These are phyloP conservation scores for Arothron firmamentum DNA, from an alignment of 2,113 vertebrate genomes.

Conservation along the genomic window DNA sequence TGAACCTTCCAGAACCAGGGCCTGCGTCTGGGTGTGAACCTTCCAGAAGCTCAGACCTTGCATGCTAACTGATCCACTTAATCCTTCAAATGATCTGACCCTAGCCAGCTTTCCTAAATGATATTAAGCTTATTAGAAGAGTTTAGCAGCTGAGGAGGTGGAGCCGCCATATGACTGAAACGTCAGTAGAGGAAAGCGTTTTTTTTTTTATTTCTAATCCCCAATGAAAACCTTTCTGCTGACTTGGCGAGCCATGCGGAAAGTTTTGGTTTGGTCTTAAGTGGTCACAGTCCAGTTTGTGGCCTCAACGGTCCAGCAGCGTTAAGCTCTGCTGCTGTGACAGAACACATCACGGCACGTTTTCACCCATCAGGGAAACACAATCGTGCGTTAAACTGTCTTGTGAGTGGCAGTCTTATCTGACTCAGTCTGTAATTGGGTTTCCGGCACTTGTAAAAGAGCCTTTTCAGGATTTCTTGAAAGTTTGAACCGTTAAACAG, in stretches of 20 bases:
- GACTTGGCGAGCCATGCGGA: constrained; percentile 50
- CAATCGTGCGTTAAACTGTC: no score
- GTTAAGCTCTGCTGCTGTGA: no score
- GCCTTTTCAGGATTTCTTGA: no score
- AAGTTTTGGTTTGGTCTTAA: constrained; percentile 61
- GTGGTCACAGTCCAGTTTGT: constrained; percentile 15
- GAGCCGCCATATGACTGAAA: constrained; percentile 54
- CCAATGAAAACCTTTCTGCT: constrained; percentile 27
- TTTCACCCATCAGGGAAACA: not conserved
- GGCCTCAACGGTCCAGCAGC: not conserved
- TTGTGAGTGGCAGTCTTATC: no score
- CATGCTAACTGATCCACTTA: constrained; percentile 71
- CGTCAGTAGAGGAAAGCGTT: constrained; percentile 26
- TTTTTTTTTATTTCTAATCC: constrained; percentile 33
- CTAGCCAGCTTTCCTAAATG: constrained; percentile 63
- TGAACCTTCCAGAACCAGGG: not conserved
- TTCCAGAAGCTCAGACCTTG: constrained; percentile 52
- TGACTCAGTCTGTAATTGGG: no score
- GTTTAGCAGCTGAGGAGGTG: constrained; percentile 60
- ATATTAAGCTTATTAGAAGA: constrained; percentile 63
- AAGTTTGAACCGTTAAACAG: not conserved
- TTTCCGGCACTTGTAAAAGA: no score
- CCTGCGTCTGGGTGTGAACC: constrained; percentile 18
- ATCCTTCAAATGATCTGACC: constrained; percentile 59
- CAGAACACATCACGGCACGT: not conserved